Conservation (phyloP, 2,797 vertebrate genomes). For the Enteromius viviparus region DNA sequence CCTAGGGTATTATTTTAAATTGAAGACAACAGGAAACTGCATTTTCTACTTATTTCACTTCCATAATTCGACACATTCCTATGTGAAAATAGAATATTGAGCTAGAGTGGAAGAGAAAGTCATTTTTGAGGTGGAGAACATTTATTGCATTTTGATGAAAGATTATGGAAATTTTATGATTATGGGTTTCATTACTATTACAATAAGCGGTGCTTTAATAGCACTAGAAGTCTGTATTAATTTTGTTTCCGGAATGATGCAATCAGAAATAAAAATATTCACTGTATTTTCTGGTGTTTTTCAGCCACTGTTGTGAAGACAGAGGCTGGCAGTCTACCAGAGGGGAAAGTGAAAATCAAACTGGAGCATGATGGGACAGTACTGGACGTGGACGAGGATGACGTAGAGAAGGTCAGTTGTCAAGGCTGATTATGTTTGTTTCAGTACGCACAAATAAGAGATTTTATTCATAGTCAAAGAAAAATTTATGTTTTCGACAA, state of each 20-base stretch:
- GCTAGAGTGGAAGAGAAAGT: not conserved
- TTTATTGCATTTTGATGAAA: conserved; percentile 16
- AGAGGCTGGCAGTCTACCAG: conserved; percentile 81
- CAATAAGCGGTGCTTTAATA: not conserved
- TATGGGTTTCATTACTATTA: not conserved
- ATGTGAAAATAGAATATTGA: not conserved
- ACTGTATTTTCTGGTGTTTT: not conserved
- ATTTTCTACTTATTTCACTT: not conserved
- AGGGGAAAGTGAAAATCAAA: conserved; percentile 93
- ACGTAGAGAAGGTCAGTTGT: conserved; percentile 92
- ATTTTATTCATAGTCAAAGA: no score
- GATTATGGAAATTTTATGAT: conserved; percentile 12
- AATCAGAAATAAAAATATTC: conserved; percentile 4
- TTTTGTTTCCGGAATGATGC: not conserved
- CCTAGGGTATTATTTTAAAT: not conserved
- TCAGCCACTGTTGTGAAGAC: conserved; percentile 88
- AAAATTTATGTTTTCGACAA: no score
- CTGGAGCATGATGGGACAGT: conserved; percentile 91
- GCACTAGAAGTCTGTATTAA: not conserved
- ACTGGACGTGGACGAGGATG: conserved; percentile 97
- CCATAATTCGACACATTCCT: not conserved
- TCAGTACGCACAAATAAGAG: not conserved
- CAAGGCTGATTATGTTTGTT: conserved; percentile 65
- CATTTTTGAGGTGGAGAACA: not conserved
- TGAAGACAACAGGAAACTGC: not conserved